Evolutionary conservation across 2,113 vertebrate species (phyloP), one percentile per base, ranked within the genome.

Genomic region (Riparia riparia): DNA sequence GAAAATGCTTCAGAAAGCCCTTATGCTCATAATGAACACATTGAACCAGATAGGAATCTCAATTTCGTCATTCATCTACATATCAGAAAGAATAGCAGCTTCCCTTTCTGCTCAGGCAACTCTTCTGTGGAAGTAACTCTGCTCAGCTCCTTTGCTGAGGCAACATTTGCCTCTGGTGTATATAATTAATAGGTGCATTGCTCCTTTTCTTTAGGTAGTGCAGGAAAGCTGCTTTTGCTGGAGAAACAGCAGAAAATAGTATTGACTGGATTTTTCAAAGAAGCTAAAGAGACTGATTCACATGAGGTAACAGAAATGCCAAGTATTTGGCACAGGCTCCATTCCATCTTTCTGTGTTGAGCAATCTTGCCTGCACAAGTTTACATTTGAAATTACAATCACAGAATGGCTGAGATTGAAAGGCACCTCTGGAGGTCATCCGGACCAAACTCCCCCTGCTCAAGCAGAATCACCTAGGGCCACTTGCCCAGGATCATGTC

Each of bases 391-490:
- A 88, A 74, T 79, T 12, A 20, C 12, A n/a, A 7, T 47, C 17
- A 44, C 14, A 39, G 47, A 72, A 60, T 44, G 50, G 6, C 31
- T 51, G 53, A 81, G 25, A 16, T 45, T 60, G 17, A 60, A 70
- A 58, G 21, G 17, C 10, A 41, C 9, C 6, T 82, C 37, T 84
- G 41, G 20, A 84, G 26, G 12, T 77, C 41, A 60, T 42, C 53
- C 65, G 26, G 3, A 73, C 2, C 2, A 73, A 16, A 25, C 0
- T 1, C 1, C 5, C 4, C 10, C 4, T 51, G 10, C n/a, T 87
- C 50, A 70, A 57, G 61, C 16, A 70, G 50, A 73, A 29, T 28
- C 22, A 37, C 10, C 3, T 37, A n/a, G 20, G 26, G 14, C 45
- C 1, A 1, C 5, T 82, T 70, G 9, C 10, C 45, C 31, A 28